Percentiles rank a stretch among this genome's conserved stretches.
Conservation (phyloP, 2,888 invertebrate genomes). For the Brassicogethes aeneus region DNA sequence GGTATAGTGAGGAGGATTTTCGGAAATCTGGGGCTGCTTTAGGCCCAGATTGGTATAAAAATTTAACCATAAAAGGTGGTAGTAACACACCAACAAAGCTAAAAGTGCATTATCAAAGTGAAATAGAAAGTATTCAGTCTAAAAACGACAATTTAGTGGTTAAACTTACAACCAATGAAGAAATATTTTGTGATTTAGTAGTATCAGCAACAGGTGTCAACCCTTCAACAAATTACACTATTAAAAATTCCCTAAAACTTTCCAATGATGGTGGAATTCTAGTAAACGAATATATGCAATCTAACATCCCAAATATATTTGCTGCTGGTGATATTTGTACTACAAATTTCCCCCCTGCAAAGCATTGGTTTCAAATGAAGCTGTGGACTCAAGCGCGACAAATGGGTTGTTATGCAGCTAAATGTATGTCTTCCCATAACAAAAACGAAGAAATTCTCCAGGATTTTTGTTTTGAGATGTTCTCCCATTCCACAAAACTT, state of each 20-base stretch:
- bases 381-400: constrained; percentile 98
- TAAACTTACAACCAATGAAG: constrained; percentile 60
- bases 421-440: constrained; percentile 66
- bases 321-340: constrained; percentile 94
- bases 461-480: constrained; percentile 97
- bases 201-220: constrained; percentile 93
- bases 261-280: constrained; percentile 72
- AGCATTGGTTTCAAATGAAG: constrained; percentile 90
- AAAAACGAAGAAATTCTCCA: constrained; percentile 58
- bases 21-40: constrained; percentile 74
- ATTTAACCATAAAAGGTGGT: constrained; percentile 51
- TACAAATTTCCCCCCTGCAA: constrained; percentile 66
- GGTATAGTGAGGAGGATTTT: constrained; percentile 54
- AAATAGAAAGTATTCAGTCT: constrained; percentile 44
- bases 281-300: constrained; percentile 81
- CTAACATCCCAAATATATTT: constrained; percentile 67
- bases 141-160: constrained; percentile 57
- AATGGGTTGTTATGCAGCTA: constrained; percentile 93
- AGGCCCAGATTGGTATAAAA: constrained; percentile 93
- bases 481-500: constrained; percentile 91
- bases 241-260: constrained; percentile 44
- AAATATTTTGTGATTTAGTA: constrained; percentile 77
- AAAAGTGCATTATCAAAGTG: constrained; percentile 53
- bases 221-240: constrained; percentile 53
- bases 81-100: constrained; percentile 39